phyloP scores from a whole-genome alignment of 2,888 invertebrate species.

The Parnassius glacialis region DNA sequence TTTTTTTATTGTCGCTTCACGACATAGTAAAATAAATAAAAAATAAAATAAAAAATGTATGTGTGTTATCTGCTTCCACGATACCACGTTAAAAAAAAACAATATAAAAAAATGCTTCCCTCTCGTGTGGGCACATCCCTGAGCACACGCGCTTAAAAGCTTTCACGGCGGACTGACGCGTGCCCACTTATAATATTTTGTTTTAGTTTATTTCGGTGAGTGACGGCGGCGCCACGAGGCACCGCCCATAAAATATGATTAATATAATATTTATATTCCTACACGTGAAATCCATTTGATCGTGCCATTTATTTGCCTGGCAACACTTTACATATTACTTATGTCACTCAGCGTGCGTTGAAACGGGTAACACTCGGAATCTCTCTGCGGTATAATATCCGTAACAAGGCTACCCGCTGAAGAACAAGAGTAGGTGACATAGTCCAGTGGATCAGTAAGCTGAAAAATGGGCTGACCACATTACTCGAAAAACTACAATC shows the following conservation, averaged over 20 bases:
- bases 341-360: too few relatives aligned
- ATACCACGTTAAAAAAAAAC: too few relatives aligned
- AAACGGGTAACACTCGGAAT: too few relatives aligned
- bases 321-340: background rate
- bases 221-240: slow-evolving; percentile 14
- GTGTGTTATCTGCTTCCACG: too few relatives aligned
- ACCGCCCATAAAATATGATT: slow-evolving; percentile 7
- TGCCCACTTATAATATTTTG: slow-evolving; percentile 21
- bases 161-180: slow-evolving; percentile 37
- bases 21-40: too few relatives aligned
- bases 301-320: slow-evolving; percentile 5
- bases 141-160: slow-evolving; percentile 40
- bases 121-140: slow-evolving; percentile 24
- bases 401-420: too few relatives aligned
- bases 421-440: too few relatives aligned
- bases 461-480: too few relatives aligned
- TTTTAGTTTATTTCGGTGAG: slow-evolving; percentile 37
- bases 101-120: slow-evolving; percentile 18
- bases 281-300: background rate
- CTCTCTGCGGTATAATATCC: too few relatives aligned
- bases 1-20: too few relatives aligned
- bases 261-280: slow-evolving; percentile 1
- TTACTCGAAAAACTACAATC: too few relatives aligned
- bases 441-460: too few relatives aligned
- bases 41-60: background rate